Evolutionary conservation across 2,797 vertebrate genomes (phyloP), one percentile per base, ranked within the genome.

Genomic region (Alcedo quadribrachys): DNA sequence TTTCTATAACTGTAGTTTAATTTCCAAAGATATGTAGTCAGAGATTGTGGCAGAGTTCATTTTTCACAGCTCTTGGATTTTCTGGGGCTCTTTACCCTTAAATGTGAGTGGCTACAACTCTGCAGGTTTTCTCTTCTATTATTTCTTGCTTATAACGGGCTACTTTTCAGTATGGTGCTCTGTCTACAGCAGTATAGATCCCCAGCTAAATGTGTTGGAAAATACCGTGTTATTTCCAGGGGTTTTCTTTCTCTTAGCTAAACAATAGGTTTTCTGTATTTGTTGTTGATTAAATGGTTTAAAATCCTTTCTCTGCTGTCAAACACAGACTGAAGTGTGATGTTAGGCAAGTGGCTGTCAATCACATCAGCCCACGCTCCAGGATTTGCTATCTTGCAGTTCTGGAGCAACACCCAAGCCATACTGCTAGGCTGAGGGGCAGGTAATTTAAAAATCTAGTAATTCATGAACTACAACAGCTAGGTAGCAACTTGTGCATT

Each of bases 1-100:
- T 82, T 95, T 85, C 85, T 93, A 3, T 78, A 92, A 74, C 71
- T 4, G 18, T 32, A 46, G 57, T 79, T 91, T 87, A 90, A 90
- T 69, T 91, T 51, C 18, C 10, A 15, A 73, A 86, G 85, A 82
- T 0, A 2, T 48, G 22, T 51, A 80, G 46, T 58, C 57, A 58
- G 84, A 89, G 46, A 80, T 54, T 81, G 87, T 62, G 53, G 62
- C 30, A 83, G 62, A 93, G 85, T 6, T 32, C 54, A 35, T 43
- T 75, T 89, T 43, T 63, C 53, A 17, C 45, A 82, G 83, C 57
- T 71, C 42, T 78, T 66, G 33, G 68, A 25, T 88, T 90, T 89
- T 80, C 65, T 90, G 61, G 4, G 54, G 65, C 19, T 58, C 50
- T 76, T 20, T 85, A n/a, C 22, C 15, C 8, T 66, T 68, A 65